Percentiles rank a stretch among this genome's conserved stretches.
Conservation (phyloP, 1,140 invertebrate genomes). For the Formica exsecta region DNA sequence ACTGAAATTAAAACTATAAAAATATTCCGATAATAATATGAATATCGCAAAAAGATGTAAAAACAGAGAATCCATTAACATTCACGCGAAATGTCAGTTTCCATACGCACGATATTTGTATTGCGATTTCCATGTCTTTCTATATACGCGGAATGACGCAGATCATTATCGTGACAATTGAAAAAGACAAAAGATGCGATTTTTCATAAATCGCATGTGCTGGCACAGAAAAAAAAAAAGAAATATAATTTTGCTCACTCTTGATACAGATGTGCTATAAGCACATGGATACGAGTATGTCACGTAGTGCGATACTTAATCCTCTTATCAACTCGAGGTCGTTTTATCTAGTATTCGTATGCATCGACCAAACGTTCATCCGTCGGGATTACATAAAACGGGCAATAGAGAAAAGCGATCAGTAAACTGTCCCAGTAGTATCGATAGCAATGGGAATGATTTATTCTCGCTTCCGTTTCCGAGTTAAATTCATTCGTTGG, state of each 20-base stretch:
- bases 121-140: background rate
- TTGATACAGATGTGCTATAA: background rate
- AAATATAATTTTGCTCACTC: background rate
- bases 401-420: conserved; percentile 34
- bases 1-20: background rate
- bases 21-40: background rate
- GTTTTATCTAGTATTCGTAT: conserved; percentile 44
- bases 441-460: conserved; percentile 15
- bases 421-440: conserved; percentile 13
- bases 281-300: background rate
- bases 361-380: conserved; percentile 1
- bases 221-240: background rate
- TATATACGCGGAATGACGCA: background rate
- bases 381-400: conserved; percentile 35
- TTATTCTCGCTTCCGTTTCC: background rate
- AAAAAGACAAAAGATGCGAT: conserved; percentile 2
- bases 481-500: background rate
- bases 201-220: conserved; percentile 15
- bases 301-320: conserved; percentile 30
- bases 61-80: background rate
- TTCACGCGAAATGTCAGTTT: background rate
- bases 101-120: background rate
- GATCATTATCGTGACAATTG: background rate
- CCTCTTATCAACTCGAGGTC: conserved; percentile 31
- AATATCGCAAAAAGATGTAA: background rate